Conservation (phyloP, 2,113 vertebrate species). For the Hyperopisus bebe region DNA sequence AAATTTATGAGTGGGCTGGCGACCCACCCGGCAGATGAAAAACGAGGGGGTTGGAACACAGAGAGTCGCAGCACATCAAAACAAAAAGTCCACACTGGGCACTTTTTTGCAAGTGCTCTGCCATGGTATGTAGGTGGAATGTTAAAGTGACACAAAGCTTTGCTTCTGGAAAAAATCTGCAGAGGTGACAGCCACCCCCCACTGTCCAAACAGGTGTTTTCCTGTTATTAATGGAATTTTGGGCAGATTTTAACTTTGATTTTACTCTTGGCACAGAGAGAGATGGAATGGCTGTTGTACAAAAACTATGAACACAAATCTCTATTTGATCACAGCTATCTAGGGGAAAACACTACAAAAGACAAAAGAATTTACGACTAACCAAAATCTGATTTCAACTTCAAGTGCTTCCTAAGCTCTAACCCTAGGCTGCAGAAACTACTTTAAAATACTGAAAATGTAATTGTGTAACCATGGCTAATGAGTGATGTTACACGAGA, state of each 20-base stretch:
- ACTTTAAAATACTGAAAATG: background rate
- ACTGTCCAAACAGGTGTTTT: background rate
- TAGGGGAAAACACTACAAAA: background rate
- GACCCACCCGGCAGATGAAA: background rate
- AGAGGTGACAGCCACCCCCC: background rate
- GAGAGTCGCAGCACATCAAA: background rate
- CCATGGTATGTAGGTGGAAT: constrained; percentile 20
- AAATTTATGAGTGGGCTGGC: constrained; percentile 16
- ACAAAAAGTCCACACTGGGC: background rate
- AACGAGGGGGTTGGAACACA: background rate
- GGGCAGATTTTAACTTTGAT: background rate
- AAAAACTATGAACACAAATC: background rate
- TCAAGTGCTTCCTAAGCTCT: background rate
- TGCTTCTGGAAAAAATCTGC: background rate
- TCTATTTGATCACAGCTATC: background rate
- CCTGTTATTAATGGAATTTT: background rate
- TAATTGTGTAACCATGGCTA: background rate
- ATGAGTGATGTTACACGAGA: background rate
- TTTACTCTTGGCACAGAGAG: background rate
- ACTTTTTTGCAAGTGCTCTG: constrained; percentile 15
- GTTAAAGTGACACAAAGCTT: constrained; percentile 8
- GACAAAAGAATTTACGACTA: background rate
- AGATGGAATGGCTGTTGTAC: background rate
- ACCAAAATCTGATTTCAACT: background rate
- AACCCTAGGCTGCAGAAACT: background rate